phyloP scores from a whole-genome alignment of 2,888 invertebrate genomes.

The Nasonia oneida region DNA sequence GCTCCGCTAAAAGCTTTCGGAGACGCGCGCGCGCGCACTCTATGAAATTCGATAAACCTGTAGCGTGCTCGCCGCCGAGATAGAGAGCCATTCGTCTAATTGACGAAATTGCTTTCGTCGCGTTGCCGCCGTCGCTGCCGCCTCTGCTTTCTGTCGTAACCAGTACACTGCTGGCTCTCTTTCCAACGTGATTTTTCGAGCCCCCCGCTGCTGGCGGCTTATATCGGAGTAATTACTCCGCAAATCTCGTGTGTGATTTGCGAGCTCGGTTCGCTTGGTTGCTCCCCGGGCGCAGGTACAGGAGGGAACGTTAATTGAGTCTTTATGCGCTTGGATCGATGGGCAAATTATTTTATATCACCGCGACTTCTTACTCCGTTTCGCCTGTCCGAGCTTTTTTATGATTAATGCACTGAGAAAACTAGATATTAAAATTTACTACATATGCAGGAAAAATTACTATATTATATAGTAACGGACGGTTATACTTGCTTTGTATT shows the following conservation, averaged over 20 bases:
- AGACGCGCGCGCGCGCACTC: neutral
- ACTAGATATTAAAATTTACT: too few species aligned
- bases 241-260: neutral
- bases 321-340: neutral
- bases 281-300: too few species aligned
- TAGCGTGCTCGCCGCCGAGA: neutral
- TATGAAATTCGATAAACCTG: neutral
- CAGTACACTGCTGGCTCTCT: neutral
- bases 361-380: neutral
- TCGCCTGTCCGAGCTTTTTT: neutral
- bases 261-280: too few species aligned
- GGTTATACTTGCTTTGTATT: too few species aligned
- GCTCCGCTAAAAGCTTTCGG: neutral
- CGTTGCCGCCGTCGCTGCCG: neutral
- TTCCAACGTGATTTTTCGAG: neutral
- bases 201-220: neutral
- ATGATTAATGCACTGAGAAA: neutral
- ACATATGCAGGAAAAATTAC: too few species aligned
- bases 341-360: neutral
- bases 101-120: constrained; percentile 5
- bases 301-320: neutral
- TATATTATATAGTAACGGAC: too few species aligned
- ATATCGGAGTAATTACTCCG: neutral
- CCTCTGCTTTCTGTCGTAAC: neutral
- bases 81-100: constrained; percentile 11